Conservation (phyloP, 2,797 vertebrate genomes). For the Apogon talboti region DNA sequence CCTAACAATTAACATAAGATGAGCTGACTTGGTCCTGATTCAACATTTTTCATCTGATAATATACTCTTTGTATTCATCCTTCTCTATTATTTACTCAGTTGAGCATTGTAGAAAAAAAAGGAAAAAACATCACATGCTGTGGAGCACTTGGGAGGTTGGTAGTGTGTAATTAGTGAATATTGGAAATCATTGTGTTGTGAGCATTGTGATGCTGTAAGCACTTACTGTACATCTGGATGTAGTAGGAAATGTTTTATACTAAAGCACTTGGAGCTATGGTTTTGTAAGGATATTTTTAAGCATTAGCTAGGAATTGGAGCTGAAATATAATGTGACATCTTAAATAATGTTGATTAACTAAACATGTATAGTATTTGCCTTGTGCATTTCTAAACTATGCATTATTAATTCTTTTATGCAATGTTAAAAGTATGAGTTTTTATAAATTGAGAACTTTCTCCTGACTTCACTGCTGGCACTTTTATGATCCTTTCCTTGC, state of each 20-base stretch:
- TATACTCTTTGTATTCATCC: constrained; percentile 10
- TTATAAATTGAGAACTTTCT: constrained; percentile 3
- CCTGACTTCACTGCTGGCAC: background rate
- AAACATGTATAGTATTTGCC: constrained; percentile 3
- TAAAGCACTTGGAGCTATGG: background rate
- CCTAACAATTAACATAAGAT: background rate
- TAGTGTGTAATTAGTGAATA: background rate
- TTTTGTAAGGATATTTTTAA: constrained; percentile 8
- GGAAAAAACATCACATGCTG: background rate
- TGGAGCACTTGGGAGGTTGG: background rate
- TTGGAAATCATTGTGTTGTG: background rate
- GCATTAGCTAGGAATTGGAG: constrained; percentile 5
- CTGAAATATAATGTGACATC: constrained; percentile 13
- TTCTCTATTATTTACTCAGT: constrained; percentile 42
- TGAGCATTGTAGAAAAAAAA: constrained; percentile 4
- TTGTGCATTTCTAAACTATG: background rate
- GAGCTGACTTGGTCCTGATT: constrained; percentile 7
- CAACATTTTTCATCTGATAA: constrained; percentile 1
- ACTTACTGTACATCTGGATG: background rate
- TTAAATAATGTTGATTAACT: constrained; percentile 1
- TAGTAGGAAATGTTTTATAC: background rate
- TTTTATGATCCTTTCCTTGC: constrained; percentile 39
- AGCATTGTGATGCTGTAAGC: background rate
- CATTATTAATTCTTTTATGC: constrained; percentile 4
- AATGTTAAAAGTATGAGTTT: background rate